A percentile compares a stretch with the other conserved stretches of the same genome.
phyloP scores from a whole-genome alignment of 2,888 invertebrate genomes.

The Limnephilus auricula region DNA sequence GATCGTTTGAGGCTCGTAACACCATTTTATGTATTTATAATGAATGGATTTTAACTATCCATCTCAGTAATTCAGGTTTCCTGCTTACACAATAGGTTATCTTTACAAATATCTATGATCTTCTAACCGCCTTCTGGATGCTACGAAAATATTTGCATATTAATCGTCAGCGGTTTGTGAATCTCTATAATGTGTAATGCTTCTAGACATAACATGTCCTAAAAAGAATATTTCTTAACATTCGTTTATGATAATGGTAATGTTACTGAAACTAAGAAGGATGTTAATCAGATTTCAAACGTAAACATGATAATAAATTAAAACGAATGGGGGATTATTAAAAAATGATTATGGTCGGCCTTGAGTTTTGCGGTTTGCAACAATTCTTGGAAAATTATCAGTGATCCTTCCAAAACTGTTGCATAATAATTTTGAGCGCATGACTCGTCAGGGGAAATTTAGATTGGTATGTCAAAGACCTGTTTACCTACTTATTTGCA shows the following conservation, averaged over 20 bases:
- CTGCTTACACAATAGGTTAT: background rate
- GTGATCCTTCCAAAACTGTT: background rate
- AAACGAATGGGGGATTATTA: background rate
- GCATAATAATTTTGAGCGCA: background rate
- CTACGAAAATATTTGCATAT: background rate
- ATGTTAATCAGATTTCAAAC: background rate
- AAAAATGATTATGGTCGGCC: background rate
- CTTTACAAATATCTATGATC: background rate
- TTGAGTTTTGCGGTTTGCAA: background rate
- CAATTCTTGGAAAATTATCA: background rate
- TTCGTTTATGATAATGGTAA: background rate
- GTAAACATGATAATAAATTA: background rate
- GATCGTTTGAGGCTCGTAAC: background rate
- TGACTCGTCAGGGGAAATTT: background rate
- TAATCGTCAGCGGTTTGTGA: background rate
- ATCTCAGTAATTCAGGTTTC: background rate
- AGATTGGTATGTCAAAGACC: background rate
- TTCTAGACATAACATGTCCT: background rate
- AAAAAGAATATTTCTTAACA: background rate
- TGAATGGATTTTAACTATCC: background rate
- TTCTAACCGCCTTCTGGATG: background rate
- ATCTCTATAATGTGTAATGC: background rate
- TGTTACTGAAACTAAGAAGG: background rate
- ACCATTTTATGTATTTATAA: background rate
- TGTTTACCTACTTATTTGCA: background rate